A percentile compares a stretch with the other conserved stretches of the same genome.
phyloP scores from a whole-genome alignment of 2,888 invertebrate genomes.

The Drosophila longiperda region DNA sequence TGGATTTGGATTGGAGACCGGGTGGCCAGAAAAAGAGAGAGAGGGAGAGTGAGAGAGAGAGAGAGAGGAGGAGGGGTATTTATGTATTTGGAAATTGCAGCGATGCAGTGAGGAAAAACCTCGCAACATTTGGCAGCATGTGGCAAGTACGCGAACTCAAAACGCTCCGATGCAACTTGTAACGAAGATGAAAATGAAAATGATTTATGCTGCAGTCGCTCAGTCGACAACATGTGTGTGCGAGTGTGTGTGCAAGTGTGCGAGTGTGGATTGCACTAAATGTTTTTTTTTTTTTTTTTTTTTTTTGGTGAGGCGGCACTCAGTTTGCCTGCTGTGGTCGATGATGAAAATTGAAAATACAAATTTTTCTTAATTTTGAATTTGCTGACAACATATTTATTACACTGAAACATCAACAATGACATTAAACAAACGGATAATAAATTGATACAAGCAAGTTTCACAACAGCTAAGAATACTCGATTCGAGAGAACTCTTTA shows the following conservation, averaged over 20 bases:
- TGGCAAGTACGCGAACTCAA: slow-evolving; percentile 75
- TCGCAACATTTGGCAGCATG: slow-evolving; percentile 78
- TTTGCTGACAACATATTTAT: slow-evolving; percentile 75
- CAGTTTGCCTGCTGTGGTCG: slow-evolving; percentile 53
- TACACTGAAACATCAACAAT: slow-evolving; percentile 37
- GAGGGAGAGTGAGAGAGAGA: not conserved
- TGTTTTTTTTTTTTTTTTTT: too few relatives aligned
- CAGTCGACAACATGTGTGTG: slow-evolving; percentile 22
- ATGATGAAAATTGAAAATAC: slow-evolving; percentile 68
- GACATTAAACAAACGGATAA: slow-evolving; percentile 7
- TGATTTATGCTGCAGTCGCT: slow-evolving; percentile 69
- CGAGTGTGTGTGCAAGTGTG: not conserved
- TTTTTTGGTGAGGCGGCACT: slow-evolving; percentile 1
- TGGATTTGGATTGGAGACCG: not conserved
- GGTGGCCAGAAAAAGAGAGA: slow-evolving; percentile 2
- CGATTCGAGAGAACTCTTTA: not conserved
- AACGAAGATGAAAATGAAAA: slow-evolving; percentile 68
- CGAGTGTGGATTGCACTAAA: not conserved
- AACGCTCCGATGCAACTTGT: slow-evolving; percentile 74
- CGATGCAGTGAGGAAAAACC: slow-evolving; percentile 40
- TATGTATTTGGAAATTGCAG: slow-evolving; percentile 45
- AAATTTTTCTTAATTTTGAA: slow-evolving; percentile 66
- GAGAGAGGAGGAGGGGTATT: not conserved
- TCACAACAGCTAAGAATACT: not conserved
- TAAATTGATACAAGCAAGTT: not conserved